Evolutionary conservation across 2,113 vertebrate species (phyloP), one percentile per base, ranked within the genome.

Genomic region (Hoplias malabaricus): DNA sequence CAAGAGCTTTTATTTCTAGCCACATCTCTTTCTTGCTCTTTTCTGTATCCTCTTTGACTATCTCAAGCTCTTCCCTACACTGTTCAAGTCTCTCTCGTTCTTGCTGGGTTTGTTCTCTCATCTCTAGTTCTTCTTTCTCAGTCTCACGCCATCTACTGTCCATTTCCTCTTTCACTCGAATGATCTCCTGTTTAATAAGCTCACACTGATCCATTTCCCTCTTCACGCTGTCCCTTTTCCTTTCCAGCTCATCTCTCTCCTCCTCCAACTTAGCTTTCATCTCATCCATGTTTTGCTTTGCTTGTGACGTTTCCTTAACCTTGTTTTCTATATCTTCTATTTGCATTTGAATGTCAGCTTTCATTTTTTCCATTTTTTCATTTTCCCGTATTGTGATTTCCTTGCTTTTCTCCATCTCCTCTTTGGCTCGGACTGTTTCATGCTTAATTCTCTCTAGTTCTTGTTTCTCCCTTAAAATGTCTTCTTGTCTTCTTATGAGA

Each of bases 161-260:
- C 65, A 86, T 68, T 59, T 84, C 85, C 69, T 72, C 75, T 77
- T 83, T 80, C 34, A 77, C 59, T 19, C 42, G 59, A n/a, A 59
- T 67, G 31, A 62, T 75, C n/a, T 73, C 50, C 31, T 82, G 63
- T 56, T 75, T 84, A 56, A 69, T 70, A 21, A 84, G 59, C 46
- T 84, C 83, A 59, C 70, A 86, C 75, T 57, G 81, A 71, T 69
- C 25, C 69, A 76, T 81, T 31, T 86, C 81, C 29, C 54, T 59
- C 46, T 82, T 81, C 25, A 62, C 57, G 23, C 70, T 69, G 11
- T 69, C 50, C 62, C 69, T 75, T 31, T 33, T 84, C 66, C 65
- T 66, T 14, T 83, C 85, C 34, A 77, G 33, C 27, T 83, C 81
- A 33, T 78, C 42, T 78, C 29, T 83, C 56, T 85, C 79, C 16